A percentile compares a stretch with the other conserved stretches of the same genome.
Conservation (phyloP, 1,140 invertebrate genomes). For the Diachasmimorpha longicaudata region DNA sequence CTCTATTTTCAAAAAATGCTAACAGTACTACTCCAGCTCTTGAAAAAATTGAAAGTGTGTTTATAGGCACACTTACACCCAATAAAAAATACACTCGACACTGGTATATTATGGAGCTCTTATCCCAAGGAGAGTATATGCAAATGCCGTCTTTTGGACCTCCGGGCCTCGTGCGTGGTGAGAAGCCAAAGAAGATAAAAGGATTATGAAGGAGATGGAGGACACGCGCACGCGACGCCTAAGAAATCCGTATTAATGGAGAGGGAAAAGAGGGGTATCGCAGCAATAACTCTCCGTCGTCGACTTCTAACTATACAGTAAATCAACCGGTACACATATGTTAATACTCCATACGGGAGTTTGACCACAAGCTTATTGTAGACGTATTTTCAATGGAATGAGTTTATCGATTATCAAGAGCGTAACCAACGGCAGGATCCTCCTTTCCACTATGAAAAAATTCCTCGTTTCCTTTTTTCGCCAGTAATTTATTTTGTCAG, state of each 20-base stretch:
- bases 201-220: conserved; percentile 1
- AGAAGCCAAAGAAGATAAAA: not conserved
- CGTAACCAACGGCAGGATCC: too few species aligned
- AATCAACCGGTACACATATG: not conserved
- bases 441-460: too few species aligned
- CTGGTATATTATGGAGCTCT: too few species aligned
- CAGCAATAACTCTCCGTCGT: not conserved
- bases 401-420: too few species aligned
- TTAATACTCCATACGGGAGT: not conserved
- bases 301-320: not conserved
- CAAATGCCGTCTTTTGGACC: not conserved
- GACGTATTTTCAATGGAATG: too few species aligned
- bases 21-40: too few species aligned
- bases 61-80: too few species aligned
- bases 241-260: conserved; percentile 31
- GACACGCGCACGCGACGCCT: conserved; percentile 32
- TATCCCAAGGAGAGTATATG: not conserved
- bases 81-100: not conserved
- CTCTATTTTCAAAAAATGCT: too few species aligned
- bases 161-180: not conserved
- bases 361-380: too few species aligned
- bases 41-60: too few species aligned
- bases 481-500: too few species aligned
- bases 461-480: too few species aligned
- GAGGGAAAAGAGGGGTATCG: not conserved